Evolutionary conservation across 2,888 invertebrate genomes (phyloP), one percentile per base, ranked within the genome.

Genomic region (Chirona hameri): DNA sequence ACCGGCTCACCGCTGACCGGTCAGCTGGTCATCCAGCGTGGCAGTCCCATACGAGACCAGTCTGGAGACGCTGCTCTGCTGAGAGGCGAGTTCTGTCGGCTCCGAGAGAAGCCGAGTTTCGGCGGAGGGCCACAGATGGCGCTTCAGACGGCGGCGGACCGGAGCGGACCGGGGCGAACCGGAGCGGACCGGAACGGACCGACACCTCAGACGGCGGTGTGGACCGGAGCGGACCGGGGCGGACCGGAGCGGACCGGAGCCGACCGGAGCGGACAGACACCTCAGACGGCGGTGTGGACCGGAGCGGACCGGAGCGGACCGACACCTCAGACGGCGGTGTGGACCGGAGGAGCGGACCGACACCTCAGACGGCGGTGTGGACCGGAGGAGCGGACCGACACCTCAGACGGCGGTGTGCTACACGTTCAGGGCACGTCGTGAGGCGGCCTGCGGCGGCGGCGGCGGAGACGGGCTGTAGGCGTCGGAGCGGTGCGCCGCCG

Each of bases 401-500:
- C 39, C 39, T 39, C 39, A 39, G 39, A n/a, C n/a, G n/a, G n/a
- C n/a, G n/a, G 39, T 39, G 31, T 81, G 83, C 83, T 84, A 84
- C 83, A 84, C 85, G 83, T 85, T 85, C 81, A 85, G 85, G 82
- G 84, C 83, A 83, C 84, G 85, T 65, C 85, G 82, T 31, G 85
- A 83, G 48, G 85, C 83, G 52, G 85, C 82, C 52, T 84, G 84
- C 81, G 84, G 85, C 31, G 85, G 84, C 84, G 84, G 85, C 46
- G 85, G 84, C 84, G 79, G 84, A 84, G 27, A 84, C 84, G 82
- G 84, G 84, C 76, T 84, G 83, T 18, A 84, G 83, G 48, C 81
- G 83, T 27, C 84, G 84, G 21, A 83, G 81, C 81, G 84, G 84
- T 80, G 84, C 81, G 72, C 7, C 12, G 52, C 15, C 15, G 15